Base-by-base conservation (phyloP, 1,140 invertebrate species). In the Drosophila repletoides region DNA sequence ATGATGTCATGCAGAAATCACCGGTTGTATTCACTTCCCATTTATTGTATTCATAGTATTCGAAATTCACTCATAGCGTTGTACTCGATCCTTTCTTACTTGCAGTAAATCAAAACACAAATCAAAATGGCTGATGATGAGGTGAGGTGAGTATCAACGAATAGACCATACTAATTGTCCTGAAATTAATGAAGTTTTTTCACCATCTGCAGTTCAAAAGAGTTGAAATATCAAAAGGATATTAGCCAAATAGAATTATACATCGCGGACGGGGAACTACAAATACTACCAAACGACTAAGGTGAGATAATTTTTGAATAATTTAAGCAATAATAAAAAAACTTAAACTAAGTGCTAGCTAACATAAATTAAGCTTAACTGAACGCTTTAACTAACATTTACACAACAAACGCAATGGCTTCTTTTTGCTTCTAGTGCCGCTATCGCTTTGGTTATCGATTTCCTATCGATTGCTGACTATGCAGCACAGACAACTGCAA, bases 121-220 rank as follows among this genome's bases (percentile, higher is more conserved):
- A 92, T 89, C 74, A 95, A 89, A 92, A 96, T 96, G 95, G 95
- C 94, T 92, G 95, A 96, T 93, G 95, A 96, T 93, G 95, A 96
- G 93, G 95, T 96, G 93, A 95, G 95, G 95, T 95, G 92, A 92
- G 94, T 94, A 92, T 91, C 86, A 46, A n/a, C n/a, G 3, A 6
- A 10, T 2, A 12, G 1, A 24, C 2, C 45, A 7, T 45, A 14
- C 43, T 5, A 33, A 34, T 21, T 3, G 12, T 1, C 31, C 15
- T 31, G 17, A 14, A 15, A 29, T 22, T 40, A 5, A 38, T 19
- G 10, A 19, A 29, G n/a, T n/a, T 24, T 33, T 36, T 3, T 36
- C 12, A 5, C 31, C 0, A 19, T 36, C 46, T 38, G 7, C 52
- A 66, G 55, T 66, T 66, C 5, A 64, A 64, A 38, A 9, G 15